Conservation (phyloP, 2,113 vertebrate genomes). For the Atlantisia rogersi region DNA sequence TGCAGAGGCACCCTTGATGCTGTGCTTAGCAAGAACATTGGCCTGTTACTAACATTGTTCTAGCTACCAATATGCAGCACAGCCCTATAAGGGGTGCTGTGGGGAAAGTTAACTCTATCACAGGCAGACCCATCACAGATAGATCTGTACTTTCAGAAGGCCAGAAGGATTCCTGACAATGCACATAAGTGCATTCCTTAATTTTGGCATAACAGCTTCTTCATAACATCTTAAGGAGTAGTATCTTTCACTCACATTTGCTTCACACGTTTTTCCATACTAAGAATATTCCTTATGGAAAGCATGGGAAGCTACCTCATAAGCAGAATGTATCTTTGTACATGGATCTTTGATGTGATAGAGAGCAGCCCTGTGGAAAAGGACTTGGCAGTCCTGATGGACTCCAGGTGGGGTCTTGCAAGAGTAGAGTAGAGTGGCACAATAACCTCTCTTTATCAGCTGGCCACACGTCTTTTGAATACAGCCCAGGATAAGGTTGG, state of each 20-base stretch:
- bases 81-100: neutral
- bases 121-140: neutral
- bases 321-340: neutral
- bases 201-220: neutral
- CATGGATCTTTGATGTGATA: no score
- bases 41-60: neutral
- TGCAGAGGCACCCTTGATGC: neutral
- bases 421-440: no score
- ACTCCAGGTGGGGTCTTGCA: no score
- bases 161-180: neutral
- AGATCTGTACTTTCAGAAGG: neutral
- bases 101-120: neutral
- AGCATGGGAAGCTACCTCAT: neutral
- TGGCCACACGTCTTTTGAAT: no score
- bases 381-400: no score
- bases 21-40: neutral
- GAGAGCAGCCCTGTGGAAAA: no score
- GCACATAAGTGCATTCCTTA: neutral
- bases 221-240: neutral
- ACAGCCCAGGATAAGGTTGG: no score
- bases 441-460: no score
- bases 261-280: neutral
- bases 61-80: neutral
- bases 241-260: neutral
- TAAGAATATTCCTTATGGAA: neutral